Percentiles rank a stretch among this genome's conserved stretches.
Conservation (phyloP, 2,888 invertebrate genomes). For the Terebella lapidaria region DNA sequence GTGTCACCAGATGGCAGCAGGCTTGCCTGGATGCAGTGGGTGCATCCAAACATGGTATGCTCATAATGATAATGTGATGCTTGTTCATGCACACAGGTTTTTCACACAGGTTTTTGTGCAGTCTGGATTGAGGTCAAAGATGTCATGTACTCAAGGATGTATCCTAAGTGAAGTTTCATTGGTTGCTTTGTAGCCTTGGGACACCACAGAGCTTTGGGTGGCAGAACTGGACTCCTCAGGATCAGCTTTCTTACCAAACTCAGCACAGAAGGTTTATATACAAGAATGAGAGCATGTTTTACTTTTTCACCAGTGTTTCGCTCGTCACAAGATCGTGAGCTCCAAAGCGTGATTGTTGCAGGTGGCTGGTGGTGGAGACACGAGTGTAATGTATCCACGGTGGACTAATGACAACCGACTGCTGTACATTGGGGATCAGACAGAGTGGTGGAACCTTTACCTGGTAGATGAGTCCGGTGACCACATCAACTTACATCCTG, state of each 20-base stretch:
- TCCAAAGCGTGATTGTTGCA: no score
- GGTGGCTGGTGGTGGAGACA: conserved; percentile 34
- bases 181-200: conserved; percentile 50
- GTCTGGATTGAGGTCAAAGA: no score
- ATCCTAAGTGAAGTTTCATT: background rate
- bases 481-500: conserved; percentile 34
- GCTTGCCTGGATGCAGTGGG: conserved; percentile 55
- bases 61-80: no score
- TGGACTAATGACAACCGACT: conserved; percentile 48
- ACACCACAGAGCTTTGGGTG: conserved; percentile 49
- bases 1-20: conserved; percentile 51
- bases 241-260: conserved; percentile 25
- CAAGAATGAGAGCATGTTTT: background rate
- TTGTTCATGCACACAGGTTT: no score
- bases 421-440: conserved; percentile 47
- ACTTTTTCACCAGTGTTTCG: background rate
- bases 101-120: no score
- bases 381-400: conserved; percentile 46
- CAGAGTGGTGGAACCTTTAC: conserved; percentile 54
- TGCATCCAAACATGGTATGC: conserved; percentile 55
- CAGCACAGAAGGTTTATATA: conserved; percentile 29
- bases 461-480: conserved; percentile 32
- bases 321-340: no score
- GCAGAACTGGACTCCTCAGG: conserved; percentile 38
- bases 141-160: background rate